Conservation (phyloP, 2,113 vertebrate species). For the Salvelinus alpinus region DNA sequence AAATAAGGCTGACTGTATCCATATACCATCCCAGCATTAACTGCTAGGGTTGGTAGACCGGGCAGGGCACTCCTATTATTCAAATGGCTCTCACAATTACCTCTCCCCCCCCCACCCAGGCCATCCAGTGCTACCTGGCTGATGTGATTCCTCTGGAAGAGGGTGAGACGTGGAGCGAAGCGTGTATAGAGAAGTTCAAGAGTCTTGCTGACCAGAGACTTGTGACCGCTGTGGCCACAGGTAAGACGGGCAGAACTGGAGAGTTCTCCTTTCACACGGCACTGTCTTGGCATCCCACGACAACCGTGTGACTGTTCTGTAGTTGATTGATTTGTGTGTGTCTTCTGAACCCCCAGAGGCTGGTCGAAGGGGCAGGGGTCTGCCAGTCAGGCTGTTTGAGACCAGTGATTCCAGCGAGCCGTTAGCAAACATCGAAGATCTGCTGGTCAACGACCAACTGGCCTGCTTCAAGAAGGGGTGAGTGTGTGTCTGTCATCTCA, state of each 20-base stretch:
- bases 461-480: conserved; percentile 59
- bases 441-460: conserved; percentile 62
- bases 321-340: neutral
- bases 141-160: conserved; percentile 72
- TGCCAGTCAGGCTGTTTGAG: conserved; percentile 60
- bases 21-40: no score
- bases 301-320: neutral
- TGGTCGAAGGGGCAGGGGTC: neutral
- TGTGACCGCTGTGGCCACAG: conserved; percentile 75
- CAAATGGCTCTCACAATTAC: neutral
- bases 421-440: conserved; percentile 47
- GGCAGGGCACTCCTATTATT: neutral
- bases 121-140: conserved; percentile 83
- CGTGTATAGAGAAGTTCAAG: conserved; percentile 79
- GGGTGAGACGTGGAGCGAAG: conserved; percentile 73
- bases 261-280: no score
- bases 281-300: no score
- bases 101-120: conserved; percentile 65
- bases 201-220: conserved; percentile 77
- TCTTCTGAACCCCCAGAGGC: conserved; percentile 26
- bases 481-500: conserved; percentile 4
- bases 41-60: no score
- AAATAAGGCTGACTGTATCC: no score
- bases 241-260: conserved; percentile 63
- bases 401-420: conserved; percentile 11